These are phyloP conservation scores for Drosophila setifemur DNA, from an alignment of 1,140 invertebrate genomes.

Conservation along the genomic window DNA sequence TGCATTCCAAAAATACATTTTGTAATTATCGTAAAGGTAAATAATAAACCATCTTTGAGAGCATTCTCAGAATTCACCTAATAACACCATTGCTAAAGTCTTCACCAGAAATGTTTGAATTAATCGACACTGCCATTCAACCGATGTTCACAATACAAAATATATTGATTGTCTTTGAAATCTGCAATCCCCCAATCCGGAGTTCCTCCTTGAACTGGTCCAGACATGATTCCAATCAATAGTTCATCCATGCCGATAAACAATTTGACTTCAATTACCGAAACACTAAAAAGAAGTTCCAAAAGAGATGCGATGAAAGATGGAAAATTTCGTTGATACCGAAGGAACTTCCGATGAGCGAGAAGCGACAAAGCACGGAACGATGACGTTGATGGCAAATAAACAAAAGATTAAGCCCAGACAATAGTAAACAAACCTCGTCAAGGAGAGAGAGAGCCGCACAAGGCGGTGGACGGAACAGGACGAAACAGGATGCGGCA, in stretches of 20 bases:
- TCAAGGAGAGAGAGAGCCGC: conserved; percentile 1
- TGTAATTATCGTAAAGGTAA: no score
- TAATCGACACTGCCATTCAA: no score
- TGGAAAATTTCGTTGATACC: conserved; percentile 38
- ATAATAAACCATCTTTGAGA: no score
- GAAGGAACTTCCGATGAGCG: conserved; percentile 48
- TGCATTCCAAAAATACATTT: no score
- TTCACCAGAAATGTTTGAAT: no score
- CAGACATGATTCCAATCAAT: conserved; percentile 9
- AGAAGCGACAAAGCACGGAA: conserved; percentile 17
- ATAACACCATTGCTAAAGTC: no score
- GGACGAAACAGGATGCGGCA: not conserved
- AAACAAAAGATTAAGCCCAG: conserved; percentile 62
- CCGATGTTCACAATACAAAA: no score
- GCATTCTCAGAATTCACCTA: no score
- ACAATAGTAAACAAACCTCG: conserved; percentile 50
- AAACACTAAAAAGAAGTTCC: conserved; percentile 7
- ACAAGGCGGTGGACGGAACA: not conserved
- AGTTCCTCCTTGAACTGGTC: not conserved
- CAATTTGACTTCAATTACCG: conserved; percentile 48
- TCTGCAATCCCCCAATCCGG: not conserved
- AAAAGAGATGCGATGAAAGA: not conserved
- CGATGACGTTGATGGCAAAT: conserved; percentile 63
- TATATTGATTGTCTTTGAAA: not conserved
- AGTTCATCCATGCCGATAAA: conserved; percentile 20